Evolutionary conservation across 30 jellyfish, hydroid and myxozoan species (phyloP).

Genomic region (Aurelia sp.): DNA sequence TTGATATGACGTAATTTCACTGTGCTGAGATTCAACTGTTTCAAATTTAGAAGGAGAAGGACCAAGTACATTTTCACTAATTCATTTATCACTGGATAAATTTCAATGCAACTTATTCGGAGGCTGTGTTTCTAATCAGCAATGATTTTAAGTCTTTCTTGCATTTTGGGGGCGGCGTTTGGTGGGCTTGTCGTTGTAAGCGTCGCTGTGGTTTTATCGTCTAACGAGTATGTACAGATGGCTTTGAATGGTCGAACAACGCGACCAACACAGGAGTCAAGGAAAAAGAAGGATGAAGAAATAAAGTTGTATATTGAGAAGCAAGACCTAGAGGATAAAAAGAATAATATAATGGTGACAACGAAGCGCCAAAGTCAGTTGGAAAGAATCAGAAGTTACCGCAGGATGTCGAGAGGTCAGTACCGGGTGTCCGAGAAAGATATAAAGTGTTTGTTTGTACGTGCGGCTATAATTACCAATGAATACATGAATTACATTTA

Average conservation of each 20-base stretch:
- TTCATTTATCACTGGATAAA: no score
- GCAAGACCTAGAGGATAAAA: background rate
- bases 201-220: background rate
- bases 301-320: background rate
- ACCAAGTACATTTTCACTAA: no score
- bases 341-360: background rate
- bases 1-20: no score
- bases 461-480: no score
- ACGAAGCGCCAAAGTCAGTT: no score
- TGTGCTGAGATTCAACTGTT: no score
- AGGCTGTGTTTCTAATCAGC: no score
- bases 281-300: slow-evolving; percentile 3
- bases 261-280: slow-evolving; percentile 5
- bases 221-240: background rate
- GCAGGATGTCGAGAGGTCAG: background rate
- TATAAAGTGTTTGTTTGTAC: no score
- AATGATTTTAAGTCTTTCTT: background rate
- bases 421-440: background rate
- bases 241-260: background rate
- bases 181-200: background rate
- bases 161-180: background rate
- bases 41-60: no score
- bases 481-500: no score
- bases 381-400: background rate
- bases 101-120: no score